phyloP scores from a whole-genome alignment of 2,797 vertebrate genomes.

The Lates japonicus region DNA sequence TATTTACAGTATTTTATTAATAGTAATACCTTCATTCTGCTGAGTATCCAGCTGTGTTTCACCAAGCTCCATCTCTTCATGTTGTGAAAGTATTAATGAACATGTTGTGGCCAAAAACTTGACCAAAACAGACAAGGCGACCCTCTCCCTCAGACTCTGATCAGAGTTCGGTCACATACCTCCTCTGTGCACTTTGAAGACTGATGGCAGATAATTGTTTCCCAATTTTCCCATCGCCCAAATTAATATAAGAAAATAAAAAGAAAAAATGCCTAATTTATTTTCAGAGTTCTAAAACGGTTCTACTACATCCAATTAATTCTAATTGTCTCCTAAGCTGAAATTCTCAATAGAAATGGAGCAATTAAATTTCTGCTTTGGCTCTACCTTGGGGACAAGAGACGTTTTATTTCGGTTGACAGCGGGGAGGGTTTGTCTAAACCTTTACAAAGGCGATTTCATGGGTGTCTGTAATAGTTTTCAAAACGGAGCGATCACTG shows the following conservation, averaged over 20 bases:
- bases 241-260: conserved; percentile 75
- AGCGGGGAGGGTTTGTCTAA: conserved; percentile 73
- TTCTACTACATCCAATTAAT: conserved; percentile 84
- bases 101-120: conserved; percentile 18
- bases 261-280: conserved; percentile 77
- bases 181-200: conserved; percentile 55
- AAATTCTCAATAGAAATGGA: conserved; percentile 87
- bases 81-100: conserved; percentile 5
- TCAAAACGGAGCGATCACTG: conserved; percentile 79
- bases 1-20: conserved; percentile 19
- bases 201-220: conserved; percentile 63
- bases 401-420: conserved; percentile 75
- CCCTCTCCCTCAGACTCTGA: conserved; percentile 17
- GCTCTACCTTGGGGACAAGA: conserved; percentile 80
- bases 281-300: conserved; percentile 80
- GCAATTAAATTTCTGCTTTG: conserved; percentile 85
- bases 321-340: conserved; percentile 84
- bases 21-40: conserved; percentile 11
- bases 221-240: conserved; percentile 57
- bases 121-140: conserved; percentile 22
- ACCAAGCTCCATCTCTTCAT: background rate
- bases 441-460: conserved; percentile 73
- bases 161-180: conserved; percentile 20
- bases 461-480: conserved; percentile 74
- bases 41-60: conserved; percentile 23